Conservation (phyloP, 2,888 invertebrate species). For the Diarsia dahlii region DNA sequence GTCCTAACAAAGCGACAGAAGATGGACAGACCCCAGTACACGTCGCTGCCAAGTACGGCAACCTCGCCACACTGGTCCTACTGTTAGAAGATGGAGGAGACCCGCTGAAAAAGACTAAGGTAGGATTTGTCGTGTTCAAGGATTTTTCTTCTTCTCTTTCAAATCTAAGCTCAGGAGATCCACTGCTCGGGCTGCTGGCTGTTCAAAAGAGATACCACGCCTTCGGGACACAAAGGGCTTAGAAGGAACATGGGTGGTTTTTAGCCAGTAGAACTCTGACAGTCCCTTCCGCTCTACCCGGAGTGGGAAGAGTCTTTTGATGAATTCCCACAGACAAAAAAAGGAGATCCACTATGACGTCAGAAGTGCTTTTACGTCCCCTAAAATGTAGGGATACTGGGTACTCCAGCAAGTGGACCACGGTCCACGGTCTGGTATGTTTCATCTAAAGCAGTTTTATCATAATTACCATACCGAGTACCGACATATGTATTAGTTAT, state of each 20-base stretch:
- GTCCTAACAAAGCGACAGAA: slow-evolving; percentile 98
- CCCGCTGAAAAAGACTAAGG: slow-evolving; percentile 97
- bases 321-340: too few relatives aligned
- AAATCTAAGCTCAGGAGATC: neutral
- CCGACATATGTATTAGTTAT: too few relatives aligned
- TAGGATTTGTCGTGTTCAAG: slow-evolving; percentile 74
- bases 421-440: neutral
- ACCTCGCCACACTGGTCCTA: slow-evolving; percentile 95
- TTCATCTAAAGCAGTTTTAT: neutral
- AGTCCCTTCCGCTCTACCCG: too few relatives aligned
- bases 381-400: neutral
- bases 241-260: too few relatives aligned
- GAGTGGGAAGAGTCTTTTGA: too few relatives aligned
- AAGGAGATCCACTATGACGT: too few relatives aligned
- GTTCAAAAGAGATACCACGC: too few relatives aligned
- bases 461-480: neutral
- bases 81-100: slow-evolving; percentile 98
- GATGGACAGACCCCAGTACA: slow-evolving; percentile 99
- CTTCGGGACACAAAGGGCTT: too few relatives aligned
- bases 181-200: too few relatives aligned
- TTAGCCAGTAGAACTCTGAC: too few relatives aligned
- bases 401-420: neutral
- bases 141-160: neutral
- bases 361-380: neutral
- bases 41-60: slow-evolving; percentile 98